Percentiles rank a stretch among this genome's conserved stretches.
These are phyloP conservation scores for Percopsis omiscomaycus DNA, from an alignment of 2,797 vertebrate genomes.

Conservation along the genomic window DNA sequence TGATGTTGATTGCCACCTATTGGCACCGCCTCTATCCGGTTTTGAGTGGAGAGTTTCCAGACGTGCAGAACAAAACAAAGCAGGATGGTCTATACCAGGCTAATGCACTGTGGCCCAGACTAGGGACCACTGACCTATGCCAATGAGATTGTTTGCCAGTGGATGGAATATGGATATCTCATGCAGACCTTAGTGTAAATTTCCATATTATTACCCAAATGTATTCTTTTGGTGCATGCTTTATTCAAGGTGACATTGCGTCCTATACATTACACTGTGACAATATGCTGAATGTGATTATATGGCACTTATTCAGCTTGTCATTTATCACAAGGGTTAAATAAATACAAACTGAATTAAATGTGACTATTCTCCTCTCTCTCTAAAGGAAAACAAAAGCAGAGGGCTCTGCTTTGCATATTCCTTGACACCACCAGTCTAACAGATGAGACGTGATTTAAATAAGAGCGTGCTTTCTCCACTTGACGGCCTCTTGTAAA, in stretches of 20 bases:
- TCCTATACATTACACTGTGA: slow-evolving; percentile 69
- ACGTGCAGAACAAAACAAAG: no score
- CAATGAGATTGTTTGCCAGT: slow-evolving; percentile 42
- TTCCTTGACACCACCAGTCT: slow-evolving; percentile 66
- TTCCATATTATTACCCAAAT: slow-evolving; percentile 82
- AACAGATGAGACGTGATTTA: slow-evolving; percentile 76
- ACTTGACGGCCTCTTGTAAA: slow-evolving; percentile 71
- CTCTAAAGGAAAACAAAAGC: slow-evolving; percentile 69
- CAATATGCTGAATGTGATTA: slow-evolving; percentile 81
- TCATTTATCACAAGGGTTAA: slow-evolving; percentile 79
- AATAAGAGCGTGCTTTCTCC: slow-evolving; percentile 72
- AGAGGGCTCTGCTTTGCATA: slow-evolving; percentile 69
- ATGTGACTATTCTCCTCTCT: slow-evolving; percentile 60
- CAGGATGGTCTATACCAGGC: no score
- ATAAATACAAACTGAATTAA: slow-evolving; percentile 77
- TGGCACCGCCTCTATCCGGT: no score
- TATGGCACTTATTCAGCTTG: slow-evolving; percentile 78
- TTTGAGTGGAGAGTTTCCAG: no score
- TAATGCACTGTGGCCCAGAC: slow-evolving; percentile 8
- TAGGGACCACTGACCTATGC: slow-evolving; percentile 11
- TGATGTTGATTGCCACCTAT: no score
- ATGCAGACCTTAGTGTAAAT: slow-evolving; percentile 74
- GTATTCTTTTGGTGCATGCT: slow-evolving; percentile 71
- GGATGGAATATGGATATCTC: slow-evolving; percentile 66
- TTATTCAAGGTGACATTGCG: slow-evolving; percentile 82